Base-by-base conservation (phyloP, 2,888 invertebrate genomes). In the Litoditis marina region DNA sequence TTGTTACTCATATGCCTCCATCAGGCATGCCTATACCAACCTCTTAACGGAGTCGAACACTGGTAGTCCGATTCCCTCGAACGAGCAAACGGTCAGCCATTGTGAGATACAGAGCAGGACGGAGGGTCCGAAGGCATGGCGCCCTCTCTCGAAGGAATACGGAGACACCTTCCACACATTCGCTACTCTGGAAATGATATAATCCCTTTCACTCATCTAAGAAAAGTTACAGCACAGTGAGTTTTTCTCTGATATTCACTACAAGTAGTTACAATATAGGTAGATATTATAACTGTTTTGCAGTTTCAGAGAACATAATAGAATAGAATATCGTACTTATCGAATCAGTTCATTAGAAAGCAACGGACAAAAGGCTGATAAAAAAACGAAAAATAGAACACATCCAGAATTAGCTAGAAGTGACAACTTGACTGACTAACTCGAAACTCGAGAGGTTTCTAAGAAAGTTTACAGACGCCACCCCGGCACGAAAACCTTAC, bases 11-110 rank as follows among this genome's bases (percentile, higher is more conserved):
- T 5, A 25, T 22, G 8, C 25, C 3, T 44, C 3, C 8, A 44
- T 44, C 44, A 44, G 5, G 19, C 8, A 5, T 44, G 5, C 5
- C 28, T 8, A n/a, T 6, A 22, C 83, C 71, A 84, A 85, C 54
- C 86, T 80, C 75, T 87, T 87, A 30, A 87, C 71, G 3, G 86
- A 85, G 2, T 86, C 86, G 74, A 86, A 87, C 83, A 86, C 84
- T 1, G 87, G 86, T 69, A 87, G 84, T 64, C 86, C 86, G 84
- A 87, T 86, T 54, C 86, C 86, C 66, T 85, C 84, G 30, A 87
- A 81, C 1, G 86, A 86, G 64, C 83, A 83, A 36, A 87, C 82
- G 8, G 85, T 84, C 36, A 86, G 78, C 51, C 85, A 83, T 39
- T 85, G 83, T 65, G 87, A 85, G 1, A 85, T 56, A 11, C 71